Percentiles rank a stretch among this genome's conserved stretches.
phyloP scores from a whole-genome alignment of 2,113 vertebrate genomes.

The Albula glossodonta region DNA sequence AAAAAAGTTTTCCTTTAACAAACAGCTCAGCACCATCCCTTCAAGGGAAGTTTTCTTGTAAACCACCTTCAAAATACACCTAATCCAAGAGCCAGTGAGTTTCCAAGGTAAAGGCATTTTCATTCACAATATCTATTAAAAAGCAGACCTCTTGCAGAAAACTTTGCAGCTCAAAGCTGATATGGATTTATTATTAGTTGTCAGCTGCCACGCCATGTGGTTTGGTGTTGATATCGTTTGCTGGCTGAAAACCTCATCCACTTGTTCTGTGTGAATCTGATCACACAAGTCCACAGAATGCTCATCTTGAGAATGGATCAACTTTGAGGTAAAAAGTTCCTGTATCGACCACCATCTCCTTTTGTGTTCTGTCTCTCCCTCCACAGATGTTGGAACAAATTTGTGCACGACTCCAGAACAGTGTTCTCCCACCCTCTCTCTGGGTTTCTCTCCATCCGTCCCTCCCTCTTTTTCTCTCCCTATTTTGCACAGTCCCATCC shows the following conservation, averaged over 20 bases:
- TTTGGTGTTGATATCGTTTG: slow-evolving; percentile 33
- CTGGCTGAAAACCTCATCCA: slow-evolving; percentile 24
- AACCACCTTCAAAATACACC: slow-evolving; percentile 70
- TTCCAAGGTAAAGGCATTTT: slow-evolving; percentile 63
- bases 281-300: slow-evolving; percentile 49
- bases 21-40: slow-evolving; percentile 46
- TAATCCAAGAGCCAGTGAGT: slow-evolving; percentile 65
- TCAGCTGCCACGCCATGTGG: slow-evolving; percentile 47
- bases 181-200: slow-evolving; percentile 44
- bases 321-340: slow-evolving; percentile 80
- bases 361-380: slow-evolving; percentile 54
- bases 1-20: slow-evolving; percentile 57
- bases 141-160: slow-evolving; percentile 68
- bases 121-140: slow-evolving; percentile 50
- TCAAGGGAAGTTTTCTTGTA: slow-evolving; percentile 33
- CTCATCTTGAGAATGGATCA: slow-evolving; percentile 60
- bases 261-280: slow-evolving; percentile 49
- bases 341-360: slow-evolving; percentile 70
- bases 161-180: slow-evolving; percentile 76
- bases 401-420: slow-evolving; percentile 72
- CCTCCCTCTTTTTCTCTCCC: background rate
- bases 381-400: slow-evolving; percentile 72
- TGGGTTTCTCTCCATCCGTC: slow-evolving; percentile 32
- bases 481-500: background rate
- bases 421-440: slow-evolving; percentile 57